phyloP scores from a whole-genome alignment of 2,888 invertebrate genomes.

The Drosophila seclusa region DNA sequence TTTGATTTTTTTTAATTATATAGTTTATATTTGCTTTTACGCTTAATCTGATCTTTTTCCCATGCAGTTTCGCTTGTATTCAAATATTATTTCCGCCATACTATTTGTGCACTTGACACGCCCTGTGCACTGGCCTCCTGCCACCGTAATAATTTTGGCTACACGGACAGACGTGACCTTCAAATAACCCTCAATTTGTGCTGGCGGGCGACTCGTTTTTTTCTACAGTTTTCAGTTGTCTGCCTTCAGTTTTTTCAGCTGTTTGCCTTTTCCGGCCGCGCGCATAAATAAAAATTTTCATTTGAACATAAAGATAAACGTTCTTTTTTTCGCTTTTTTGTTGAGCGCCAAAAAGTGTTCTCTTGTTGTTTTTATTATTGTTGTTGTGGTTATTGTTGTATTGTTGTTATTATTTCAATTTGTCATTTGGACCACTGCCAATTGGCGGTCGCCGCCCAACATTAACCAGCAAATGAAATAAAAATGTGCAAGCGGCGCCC shows the following conservation, averaged over 20 bases:
- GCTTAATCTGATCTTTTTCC: neutral
- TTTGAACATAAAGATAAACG: constrained; percentile 78
- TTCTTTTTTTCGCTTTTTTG: constrained; percentile 48
- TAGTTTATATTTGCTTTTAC: neutral
- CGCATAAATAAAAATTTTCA: constrained; percentile 79
- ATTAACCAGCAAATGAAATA: constrained; percentile 70
- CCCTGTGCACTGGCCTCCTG: constrained; percentile 8
- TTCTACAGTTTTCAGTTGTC: constrained; percentile 47
- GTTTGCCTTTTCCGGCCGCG: constrained; percentile 65
- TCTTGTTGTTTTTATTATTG: constrained; percentile 31
- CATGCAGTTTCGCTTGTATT: neutral
- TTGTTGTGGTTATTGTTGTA: constrained; percentile 28
- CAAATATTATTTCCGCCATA: constrained; percentile 5
- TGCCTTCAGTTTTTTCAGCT: constrained; percentile 50
- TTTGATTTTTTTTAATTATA: neutral
- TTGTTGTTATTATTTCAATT: constrained; percentile 74
- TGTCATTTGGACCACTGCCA: constrained; percentile 76
- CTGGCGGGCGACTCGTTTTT: constrained; percentile 44
- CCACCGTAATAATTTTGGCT: constrained; percentile 16
- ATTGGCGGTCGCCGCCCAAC: constrained; percentile 58
- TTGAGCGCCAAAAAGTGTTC: constrained; percentile 47
- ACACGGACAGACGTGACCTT: constrained; percentile 62
- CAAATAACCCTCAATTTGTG: constrained; percentile 70
- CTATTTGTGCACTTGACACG: constrained; percentile 25
- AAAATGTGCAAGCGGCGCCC: constrained; percentile 55